Evolutionary conservation across 2,888 invertebrate genomes (phyloP), one percentile per base, ranked within the genome.

Genomic region (Cheilosia vernalis): DNA sequence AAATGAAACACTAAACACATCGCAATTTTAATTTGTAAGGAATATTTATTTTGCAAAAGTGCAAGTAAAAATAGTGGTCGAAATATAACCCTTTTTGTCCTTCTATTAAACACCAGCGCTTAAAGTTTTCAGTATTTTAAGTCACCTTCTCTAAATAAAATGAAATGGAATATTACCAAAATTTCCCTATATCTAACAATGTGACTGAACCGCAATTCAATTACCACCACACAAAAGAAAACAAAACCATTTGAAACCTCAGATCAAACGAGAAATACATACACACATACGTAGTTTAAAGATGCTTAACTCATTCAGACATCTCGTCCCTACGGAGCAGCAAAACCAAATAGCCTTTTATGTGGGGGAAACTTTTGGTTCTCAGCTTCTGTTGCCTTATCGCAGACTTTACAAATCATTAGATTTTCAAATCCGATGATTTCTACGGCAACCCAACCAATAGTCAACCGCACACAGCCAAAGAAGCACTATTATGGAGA

Each of bases 371-470:
- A 53, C 1, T 66, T 73, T 73, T 47, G 53, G 53, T 44, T 33
- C 13, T 53, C 44, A 63, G 53, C 64, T 66, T 64, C 49, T 49
- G 58, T 56, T 63, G 70, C 51, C 90, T 90, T 90, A 90, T 90
- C 90, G 88, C 66, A 79, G 89, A 88, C 90, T 90, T 90, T 90
- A 90, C 90, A 90, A 90, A 90, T 90, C 90, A 90, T 90, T 90
- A 90, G 90, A 90, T 90, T 90, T 90, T 90, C 89, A 89, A 89
- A 90, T 90, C 90, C 89, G 90, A 90, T 90, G 90, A 89, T 88
- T 90, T 90, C 89, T 87, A 89, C 88, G 88, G 87, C 89, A 42
- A 21, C 42, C 10, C 40, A 44, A 17, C 15, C 40, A 27, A 7
- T 21, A 4, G 51, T 21, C 27, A 6, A 53, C 51, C 37, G 9